Base-by-base conservation (phyloP, 2,113 vertebrate species). In the Cricetomys ansorgei region DNA sequence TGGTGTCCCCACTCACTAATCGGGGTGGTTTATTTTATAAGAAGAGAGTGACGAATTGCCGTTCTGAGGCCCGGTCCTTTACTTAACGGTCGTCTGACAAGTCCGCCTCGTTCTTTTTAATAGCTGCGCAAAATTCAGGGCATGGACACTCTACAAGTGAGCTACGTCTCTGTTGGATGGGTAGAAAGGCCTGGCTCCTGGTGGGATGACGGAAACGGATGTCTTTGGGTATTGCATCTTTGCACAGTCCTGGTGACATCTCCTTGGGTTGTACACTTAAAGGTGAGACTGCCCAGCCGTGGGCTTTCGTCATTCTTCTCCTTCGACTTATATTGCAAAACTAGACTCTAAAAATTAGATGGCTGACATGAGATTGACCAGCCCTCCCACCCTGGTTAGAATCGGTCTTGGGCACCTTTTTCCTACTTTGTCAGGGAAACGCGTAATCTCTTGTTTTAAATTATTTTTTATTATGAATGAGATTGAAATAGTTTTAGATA, bases 391-490 rank as follows among this genome's bases (percentile, higher is more conserved):
- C 7, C 27, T 45, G 48, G 62, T 45, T 40, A 25, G 0, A 11
- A 77, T 67, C 25, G 12, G 11, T 62, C 80, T 59, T 13, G 0
- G 7, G 17, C 72, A 85, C 25, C 43, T 87, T 77, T 77, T 80
- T n/a, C 65, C 57, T 29, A 65, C 1, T 62, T 45, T 73, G 29
- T 88, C 65, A 37, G 25, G 59, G 55, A 29, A 53, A 64, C 25
- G n/a, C 70, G 53, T 40, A 65, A 70, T 64, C 81, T 55, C 67
- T 94, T n/a, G n/a, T 65, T 76, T 77, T 92, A 95, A 83, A 67
- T 92, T 92, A 81, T 92, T 91, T 91, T 93, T 94, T 91, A 93
- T 95, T 83, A 67, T 53, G 59, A 89, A 64, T 55, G 79, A 96
- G 53, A 65, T 62, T 77, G 62, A 90, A 95, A 76, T 72, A 80